Evolutionary conservation across 2,888 invertebrate species (phyloP).

Genomic region (Caenorhabditis angaria): DNA sequence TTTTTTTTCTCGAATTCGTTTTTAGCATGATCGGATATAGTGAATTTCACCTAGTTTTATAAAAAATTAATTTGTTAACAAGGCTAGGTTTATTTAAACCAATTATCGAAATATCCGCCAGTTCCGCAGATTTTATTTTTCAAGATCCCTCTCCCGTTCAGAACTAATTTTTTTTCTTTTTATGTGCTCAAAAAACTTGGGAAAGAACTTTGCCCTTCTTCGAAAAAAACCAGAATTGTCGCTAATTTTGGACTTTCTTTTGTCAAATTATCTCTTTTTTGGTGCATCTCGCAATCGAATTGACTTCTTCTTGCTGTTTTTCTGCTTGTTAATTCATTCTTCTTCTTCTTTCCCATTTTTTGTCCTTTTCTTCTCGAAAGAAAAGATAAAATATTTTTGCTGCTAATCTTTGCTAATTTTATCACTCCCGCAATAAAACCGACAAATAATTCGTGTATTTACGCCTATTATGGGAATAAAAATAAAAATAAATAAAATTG

Average conservation of each 20-base stretch:
- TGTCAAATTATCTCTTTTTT: neutral
- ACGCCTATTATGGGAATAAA: neutral
- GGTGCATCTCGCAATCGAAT: neutral
- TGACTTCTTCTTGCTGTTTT: neutral
- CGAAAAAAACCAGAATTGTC: neutral
- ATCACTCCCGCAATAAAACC: neutral
- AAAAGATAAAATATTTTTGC: too few relatives aligned
- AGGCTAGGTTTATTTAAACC: too few relatives aligned
- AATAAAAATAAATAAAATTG: slow-evolving; percentile 1
- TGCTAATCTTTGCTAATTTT: too few relatives aligned
- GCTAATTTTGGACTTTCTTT: slow-evolving; percentile 2
- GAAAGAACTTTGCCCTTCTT: too few relatives aligned
- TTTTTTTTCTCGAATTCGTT: too few relatives aligned
- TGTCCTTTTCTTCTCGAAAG: too few relatives aligned
- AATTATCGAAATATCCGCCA: too few relatives aligned
- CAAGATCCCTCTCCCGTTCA: neutral
- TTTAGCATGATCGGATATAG: too few relatives aligned
- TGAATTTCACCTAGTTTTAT: too few relatives aligned
- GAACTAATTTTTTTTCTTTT: neutral
- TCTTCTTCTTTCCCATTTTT: too few relatives aligned
- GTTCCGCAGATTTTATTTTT: too few relatives aligned
- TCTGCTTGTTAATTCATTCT: neutral
- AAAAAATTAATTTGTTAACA: too few relatives aligned
- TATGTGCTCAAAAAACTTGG: neutral
- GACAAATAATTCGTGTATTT: neutral